Percentiles rank a stretch among this genome's conserved stretches.
phyloP scores from a whole-genome alignment of 2,113 vertebrate species.

The Delphinapterus leucas region DNA sequence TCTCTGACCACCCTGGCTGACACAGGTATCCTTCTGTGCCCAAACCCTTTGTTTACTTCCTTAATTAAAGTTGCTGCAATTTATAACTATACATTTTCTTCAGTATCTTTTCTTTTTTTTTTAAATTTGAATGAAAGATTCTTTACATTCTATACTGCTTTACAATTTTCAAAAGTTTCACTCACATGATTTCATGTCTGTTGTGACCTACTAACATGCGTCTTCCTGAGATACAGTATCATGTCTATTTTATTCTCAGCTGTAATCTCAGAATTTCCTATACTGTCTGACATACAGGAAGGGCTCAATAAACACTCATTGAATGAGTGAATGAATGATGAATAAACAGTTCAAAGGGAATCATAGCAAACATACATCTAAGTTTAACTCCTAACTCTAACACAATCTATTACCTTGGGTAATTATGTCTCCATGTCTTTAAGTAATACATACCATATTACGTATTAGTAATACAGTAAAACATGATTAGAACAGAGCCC shows the following conservation, averaged over 20 bases:
- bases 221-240: not conserved
- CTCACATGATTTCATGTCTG: not conserved
- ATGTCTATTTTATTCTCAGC: not conserved
- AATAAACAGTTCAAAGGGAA: not conserved
- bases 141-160: too few species aligned
- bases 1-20: too few species aligned
- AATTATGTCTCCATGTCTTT: not conserved
- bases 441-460: not conserved
- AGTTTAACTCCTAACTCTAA: not conserved
- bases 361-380: not conserved
- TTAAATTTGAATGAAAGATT: too few species aligned
- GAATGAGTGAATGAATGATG: not conserved
- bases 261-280: not conserved
- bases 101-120: not conserved
- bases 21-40: not conserved
- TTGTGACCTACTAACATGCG: not conserved
- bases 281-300: not conserved
- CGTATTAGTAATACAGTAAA: not conserved
- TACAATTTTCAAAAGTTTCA: too few species aligned
- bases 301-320: not conserved
- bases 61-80: not conserved
- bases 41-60: not conserved
- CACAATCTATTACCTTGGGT: not conserved
- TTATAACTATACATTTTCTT: not conserved
- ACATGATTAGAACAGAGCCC: not conserved